Percentiles rank a stretch among this genome's conserved stretches.
Conservation (phyloP, 1,140 invertebrate genomes). For the Cheumatopsyche charites region DNA sequence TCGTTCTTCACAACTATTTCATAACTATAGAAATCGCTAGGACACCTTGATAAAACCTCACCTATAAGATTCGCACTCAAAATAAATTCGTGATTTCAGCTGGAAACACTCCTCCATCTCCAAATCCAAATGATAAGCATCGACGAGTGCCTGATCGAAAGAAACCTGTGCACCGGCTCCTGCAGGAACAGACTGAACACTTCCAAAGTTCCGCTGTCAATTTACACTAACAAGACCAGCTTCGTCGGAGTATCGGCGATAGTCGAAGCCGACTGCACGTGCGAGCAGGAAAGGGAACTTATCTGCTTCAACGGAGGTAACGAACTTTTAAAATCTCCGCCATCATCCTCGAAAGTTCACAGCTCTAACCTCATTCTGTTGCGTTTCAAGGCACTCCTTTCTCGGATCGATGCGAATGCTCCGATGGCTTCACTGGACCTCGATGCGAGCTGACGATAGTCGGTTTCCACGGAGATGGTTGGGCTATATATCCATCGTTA, state of each 20-base stretch:
- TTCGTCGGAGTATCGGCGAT: constrained; percentile 87
- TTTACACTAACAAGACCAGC: constrained; percentile 88
- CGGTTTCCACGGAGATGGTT: constrained; percentile 85
- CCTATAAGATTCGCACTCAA: background rate
- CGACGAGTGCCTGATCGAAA: constrained; percentile 83
- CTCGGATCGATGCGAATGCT: constrained; percentile 69
- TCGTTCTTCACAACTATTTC: too few relatives aligned
- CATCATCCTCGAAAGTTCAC: background rate
- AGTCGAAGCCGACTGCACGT: constrained; percentile 77
- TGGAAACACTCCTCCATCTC: constrained; percentile 73
- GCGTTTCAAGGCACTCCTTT: constrained; percentile 61
- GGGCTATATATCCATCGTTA: constrained; percentile 86
- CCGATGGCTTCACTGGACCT: constrained; percentile 80
- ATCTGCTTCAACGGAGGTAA: constrained; percentile 75
- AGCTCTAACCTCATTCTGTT: background rate
- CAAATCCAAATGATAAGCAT: constrained; percentile 85
- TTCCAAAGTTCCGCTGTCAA: constrained; percentile 72
- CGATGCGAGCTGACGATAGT: constrained; percentile 88
- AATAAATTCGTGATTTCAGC: constrained; percentile 52
- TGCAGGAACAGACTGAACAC: constrained; percentile 76
- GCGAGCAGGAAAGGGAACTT: constrained; percentile 59
- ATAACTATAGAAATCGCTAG: too few relatives aligned
- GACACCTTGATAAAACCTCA: constrained; percentile 6
- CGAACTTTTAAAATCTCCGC: constrained; percentile 1
- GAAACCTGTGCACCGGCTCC: constrained; percentile 71